Conservation (phyloP, 2,797 vertebrate species). For the Tiaroga cobitis region DNA sequence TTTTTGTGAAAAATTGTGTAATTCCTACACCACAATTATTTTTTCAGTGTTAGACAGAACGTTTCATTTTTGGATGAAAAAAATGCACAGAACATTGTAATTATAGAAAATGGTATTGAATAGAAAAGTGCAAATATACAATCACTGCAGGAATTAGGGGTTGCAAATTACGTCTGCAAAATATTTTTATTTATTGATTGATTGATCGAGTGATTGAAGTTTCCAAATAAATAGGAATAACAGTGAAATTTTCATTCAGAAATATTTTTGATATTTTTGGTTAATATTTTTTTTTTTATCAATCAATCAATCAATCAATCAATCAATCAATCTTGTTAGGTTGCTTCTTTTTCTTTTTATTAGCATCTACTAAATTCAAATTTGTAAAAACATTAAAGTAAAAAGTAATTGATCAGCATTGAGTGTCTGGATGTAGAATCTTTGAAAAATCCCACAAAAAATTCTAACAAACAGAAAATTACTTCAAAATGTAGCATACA, state of each 20-base stretch:
- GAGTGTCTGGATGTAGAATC: background rate
- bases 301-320: background rate
- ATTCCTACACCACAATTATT: background rate
- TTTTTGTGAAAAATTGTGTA: too few species aligned
- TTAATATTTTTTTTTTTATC: too few species aligned
- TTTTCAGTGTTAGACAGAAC: background rate
- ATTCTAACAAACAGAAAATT: constrained; percentile 28
- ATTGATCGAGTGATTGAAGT: background rate
- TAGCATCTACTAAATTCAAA: background rate
- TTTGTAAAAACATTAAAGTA: too few species aligned
- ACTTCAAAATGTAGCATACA: constrained; percentile 37
- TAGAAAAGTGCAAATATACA: too few species aligned
- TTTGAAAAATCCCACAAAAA: constrained; percentile 32
- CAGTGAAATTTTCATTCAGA: background rate
- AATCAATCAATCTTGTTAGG: background rate
- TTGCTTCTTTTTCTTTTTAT: background rate
- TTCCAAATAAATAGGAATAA: background rate
- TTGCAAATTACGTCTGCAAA: background rate
- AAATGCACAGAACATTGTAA: too few species aligned
- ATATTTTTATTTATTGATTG: background rate
- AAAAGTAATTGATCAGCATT: background rate
- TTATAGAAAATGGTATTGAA: too few species aligned
- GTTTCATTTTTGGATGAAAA: background rate
- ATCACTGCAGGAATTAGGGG: background rate
- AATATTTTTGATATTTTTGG: background rate